A percentile compares a stretch with the other conserved stretches of the same genome.
Evolutionary conservation across 2,888 invertebrate genomes (phyloP).

Genomic region (Diloba caeruleocephala): DNA sequence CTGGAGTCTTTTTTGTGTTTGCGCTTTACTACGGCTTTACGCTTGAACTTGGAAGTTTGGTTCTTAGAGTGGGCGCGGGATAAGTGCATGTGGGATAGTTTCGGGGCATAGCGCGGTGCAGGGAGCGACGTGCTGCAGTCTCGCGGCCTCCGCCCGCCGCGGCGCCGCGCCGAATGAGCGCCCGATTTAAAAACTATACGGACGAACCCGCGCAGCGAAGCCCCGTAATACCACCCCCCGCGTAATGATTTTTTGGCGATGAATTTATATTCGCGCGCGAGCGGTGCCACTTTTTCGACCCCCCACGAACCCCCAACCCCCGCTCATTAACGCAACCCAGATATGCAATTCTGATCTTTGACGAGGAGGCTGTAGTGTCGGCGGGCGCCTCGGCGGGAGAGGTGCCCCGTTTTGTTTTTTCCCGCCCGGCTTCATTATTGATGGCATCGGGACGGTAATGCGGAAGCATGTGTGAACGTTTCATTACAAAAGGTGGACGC

Average conservation of each 20-base stretch:
- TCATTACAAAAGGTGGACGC: slow-evolving; percentile 89
- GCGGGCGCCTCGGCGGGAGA: slow-evolving; percentile 88
- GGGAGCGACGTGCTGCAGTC: slow-evolving; percentile 67
- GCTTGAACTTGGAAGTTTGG: slow-evolving; percentile 41
- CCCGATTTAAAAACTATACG: slow-evolving; percentile 89
- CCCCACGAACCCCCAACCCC: slow-evolving; percentile 80
- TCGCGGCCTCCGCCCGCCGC: slow-evolving; percentile 80
- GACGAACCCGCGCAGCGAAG: slow-evolving; percentile 86
- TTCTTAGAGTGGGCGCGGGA: slow-evolving; percentile 31
- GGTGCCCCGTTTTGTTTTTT: slow-evolving; percentile 88
- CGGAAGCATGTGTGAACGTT: slow-evolving; percentile 89
- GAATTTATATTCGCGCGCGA: slow-evolving; percentile 93
- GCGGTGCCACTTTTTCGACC: slow-evolving; percentile 90
- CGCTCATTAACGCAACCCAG: slow-evolving; percentile 91
- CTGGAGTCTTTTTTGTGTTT: background rate
- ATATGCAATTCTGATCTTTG: slow-evolving; percentile 92
- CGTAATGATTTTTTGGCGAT: slow-evolving; percentile 96
- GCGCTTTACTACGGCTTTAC: slow-evolving; percentile 5
- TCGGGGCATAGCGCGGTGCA: slow-evolving; percentile 64
- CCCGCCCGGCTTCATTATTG: slow-evolving; percentile 90
- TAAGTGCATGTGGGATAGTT: slow-evolving; percentile 79
- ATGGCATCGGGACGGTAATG: slow-evolving; percentile 89
- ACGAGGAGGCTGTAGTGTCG: slow-evolving; percentile 89
- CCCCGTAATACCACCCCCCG: slow-evolving; percentile 92
- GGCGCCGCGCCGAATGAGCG: slow-evolving; percentile 86